A percentile compares a stretch with the other conserved stretches of the same genome.
Conservation (phyloP, 2,797 vertebrate species). For the Coendou prehensilis region DNA sequence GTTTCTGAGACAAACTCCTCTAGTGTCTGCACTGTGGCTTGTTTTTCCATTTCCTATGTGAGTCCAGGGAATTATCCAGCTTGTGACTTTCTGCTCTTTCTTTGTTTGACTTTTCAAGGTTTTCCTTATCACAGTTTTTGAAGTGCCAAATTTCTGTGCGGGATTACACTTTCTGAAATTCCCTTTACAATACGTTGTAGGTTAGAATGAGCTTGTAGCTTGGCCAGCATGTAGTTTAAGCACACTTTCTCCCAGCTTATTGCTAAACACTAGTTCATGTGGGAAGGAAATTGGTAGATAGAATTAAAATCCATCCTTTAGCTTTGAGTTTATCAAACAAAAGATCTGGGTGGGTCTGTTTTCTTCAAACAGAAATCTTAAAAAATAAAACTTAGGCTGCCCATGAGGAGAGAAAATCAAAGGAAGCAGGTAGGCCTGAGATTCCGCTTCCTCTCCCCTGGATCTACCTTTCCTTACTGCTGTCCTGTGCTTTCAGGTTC, state of each 20-base stretch:
- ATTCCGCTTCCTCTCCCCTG: background rate
- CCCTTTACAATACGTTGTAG: background rate
- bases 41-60: background rate
- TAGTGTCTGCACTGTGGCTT: background rate
- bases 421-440: background rate
- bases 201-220: background rate
- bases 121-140: background rate
- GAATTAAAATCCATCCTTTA: background rate
- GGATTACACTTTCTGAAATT: background rate
- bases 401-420: background rate
- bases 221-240: background rate
- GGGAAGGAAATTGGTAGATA: background rate
- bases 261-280: background rate
- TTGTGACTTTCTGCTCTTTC: background rate
- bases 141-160: background rate
- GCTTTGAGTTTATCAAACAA: background rate
- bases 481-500: background rate
- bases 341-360: background rate
- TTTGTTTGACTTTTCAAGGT: background rate
- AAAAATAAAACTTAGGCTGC: rapidly evolving
- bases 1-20: background rate
- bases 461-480: background rate
- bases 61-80: background rate
- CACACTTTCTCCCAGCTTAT: background rate
- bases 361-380: background rate